A percentile compares a stretch with the other conserved stretches of the same genome.
Conservation (phyloP, 2,113 vertebrate genomes). For the Mastomys coucha region DNA sequence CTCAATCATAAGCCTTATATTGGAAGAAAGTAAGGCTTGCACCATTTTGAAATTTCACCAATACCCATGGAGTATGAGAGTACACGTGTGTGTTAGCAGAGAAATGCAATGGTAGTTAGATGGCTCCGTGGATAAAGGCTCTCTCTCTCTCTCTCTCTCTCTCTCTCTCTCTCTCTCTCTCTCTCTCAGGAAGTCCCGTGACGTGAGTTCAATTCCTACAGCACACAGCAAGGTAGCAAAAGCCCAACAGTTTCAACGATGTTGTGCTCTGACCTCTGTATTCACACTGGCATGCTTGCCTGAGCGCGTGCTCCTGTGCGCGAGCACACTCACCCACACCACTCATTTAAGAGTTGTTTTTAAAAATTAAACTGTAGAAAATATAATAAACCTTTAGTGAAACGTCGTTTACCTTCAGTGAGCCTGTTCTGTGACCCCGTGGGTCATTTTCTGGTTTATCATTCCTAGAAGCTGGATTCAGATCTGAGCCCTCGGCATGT, state of each 20-base stretch:
- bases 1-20: neutral
- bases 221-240: neutral
- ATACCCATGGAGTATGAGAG: neutral
- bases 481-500: fast-evolving
- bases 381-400: neutral
- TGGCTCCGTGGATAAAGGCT: neutral
- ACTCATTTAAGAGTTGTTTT: neutral
- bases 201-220: neutral
- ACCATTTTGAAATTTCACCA: neutral
- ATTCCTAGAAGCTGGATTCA: neutral
- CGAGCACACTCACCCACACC: neutral
- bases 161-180: too few species aligned
- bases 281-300: neutral
- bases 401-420: neutral
- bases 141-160: too few species aligned
- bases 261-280: neutral
- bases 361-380: neutral
- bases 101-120: neutral
- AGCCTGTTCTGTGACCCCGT: neutral
- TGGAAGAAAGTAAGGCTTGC: neutral
- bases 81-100: neutral
- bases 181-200: neutral
- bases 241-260: neutral
- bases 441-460: neutral
- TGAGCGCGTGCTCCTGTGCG: too few species aligned